phyloP scores from a whole-genome alignment of 2,113 vertebrate species.

The Nycticebus coucang region DNA sequence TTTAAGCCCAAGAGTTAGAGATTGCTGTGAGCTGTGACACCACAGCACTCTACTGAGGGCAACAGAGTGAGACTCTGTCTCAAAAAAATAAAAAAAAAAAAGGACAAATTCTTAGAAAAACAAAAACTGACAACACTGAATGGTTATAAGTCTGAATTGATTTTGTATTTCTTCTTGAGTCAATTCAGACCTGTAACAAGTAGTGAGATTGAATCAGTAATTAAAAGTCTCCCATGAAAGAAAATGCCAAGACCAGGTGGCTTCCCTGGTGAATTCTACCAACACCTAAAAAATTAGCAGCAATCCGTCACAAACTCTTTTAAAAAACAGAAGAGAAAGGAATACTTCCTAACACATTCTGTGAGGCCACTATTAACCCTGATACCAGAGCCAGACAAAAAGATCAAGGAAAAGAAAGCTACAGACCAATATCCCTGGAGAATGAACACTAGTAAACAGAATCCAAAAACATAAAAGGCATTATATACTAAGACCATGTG shows the following conservation, averaged over 20 bases:
- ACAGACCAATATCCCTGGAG: neutral
- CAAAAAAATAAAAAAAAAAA: no score
- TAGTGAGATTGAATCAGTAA: neutral
- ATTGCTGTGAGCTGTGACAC: no score
- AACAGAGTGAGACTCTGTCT: no score
- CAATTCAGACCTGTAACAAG: neutral
- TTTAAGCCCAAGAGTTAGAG: no score
- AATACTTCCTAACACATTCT: neutral
- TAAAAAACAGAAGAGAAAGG: constrained; percentile 9
- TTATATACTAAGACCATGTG: neutral
- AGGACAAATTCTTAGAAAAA: neutral
- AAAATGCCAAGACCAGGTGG: neutral
- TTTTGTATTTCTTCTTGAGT: no score
- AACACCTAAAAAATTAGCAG: neutral
- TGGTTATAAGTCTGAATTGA: neutral
- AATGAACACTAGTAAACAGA: neutral
- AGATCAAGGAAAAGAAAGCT: constrained; percentile 1
- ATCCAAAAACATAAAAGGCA: neutral
- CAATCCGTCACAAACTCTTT: neutral
- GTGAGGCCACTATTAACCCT: neutral
- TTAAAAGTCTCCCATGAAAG: neutral
- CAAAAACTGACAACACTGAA: neutral
- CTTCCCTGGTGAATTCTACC: constrained; percentile 1
- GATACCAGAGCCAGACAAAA: constrained; percentile 13
- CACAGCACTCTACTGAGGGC: no score